These are phyloP conservation scores for Xanthorhoe designata DNA, from an alignment of 2,888 invertebrate genomes.

Conservation along the genomic window DNA sequence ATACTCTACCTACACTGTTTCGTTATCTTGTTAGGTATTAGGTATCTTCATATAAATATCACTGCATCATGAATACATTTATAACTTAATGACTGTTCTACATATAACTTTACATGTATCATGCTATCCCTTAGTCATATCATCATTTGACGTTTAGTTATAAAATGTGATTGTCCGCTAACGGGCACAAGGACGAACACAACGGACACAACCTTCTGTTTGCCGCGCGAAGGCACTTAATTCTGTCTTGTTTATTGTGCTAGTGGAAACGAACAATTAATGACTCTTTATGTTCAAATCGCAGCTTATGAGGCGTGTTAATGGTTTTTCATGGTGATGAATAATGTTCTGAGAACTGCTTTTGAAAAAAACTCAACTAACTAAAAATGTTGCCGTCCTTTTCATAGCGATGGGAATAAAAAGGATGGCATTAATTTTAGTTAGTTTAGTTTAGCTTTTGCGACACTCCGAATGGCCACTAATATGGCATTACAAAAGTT, in stretches of 20 bases:
- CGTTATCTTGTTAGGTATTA: not conserved
- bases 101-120: conserved; percentile 28
- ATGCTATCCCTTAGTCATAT: conserved; percentile 55
- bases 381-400: no score
- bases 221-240: conserved; percentile 57
- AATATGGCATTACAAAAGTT: not conserved
- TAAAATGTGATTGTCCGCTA: conserved; percentile 70
- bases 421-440: no score
- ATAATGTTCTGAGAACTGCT: not conserved
- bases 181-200: conserved; percentile 69
- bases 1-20: not conserved
- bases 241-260: conserved; percentile 52
- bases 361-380: not conserved
- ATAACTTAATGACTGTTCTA: conserved; percentile 10
- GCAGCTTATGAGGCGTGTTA: conserved; percentile 21
- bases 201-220: conserved; percentile 61
- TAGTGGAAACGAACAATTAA: conserved; percentile 36
- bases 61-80: conserved; percentile 5
- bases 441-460: no score
- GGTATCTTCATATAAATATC: not conserved
- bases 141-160: conserved; percentile 64
- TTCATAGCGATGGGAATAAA: no score
- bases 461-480: no score
- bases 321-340: not conserved
- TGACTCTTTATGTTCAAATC: conserved; percentile 28